These are phyloP conservation scores for Margarornis squamiger DNA, from an alignment of 2,797 vertebrate species.

Conservation along the genomic window DNA sequence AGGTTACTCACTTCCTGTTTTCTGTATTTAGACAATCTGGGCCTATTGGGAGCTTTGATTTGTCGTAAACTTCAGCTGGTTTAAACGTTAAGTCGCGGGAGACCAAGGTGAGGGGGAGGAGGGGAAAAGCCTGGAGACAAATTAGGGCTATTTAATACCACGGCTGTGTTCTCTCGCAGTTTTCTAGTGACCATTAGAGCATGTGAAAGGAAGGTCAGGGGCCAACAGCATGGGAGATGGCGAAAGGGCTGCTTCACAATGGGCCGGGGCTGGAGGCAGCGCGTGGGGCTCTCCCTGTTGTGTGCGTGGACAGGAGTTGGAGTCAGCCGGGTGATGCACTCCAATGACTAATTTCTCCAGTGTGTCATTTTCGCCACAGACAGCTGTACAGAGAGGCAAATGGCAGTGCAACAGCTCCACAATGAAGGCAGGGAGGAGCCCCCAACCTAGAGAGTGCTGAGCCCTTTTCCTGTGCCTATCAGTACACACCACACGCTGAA, in stretches of 20 bases:
- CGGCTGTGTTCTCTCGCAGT: neutral
- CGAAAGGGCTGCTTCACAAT: neutral
- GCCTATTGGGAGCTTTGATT: conserved; percentile 73
- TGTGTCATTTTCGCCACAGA: conserved; percentile 40
- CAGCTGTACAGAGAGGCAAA: neutral
- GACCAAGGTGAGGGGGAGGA: neutral
- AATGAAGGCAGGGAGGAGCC: neutral
- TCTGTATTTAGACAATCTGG: conserved; percentile 75
- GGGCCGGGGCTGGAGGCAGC: neutral
- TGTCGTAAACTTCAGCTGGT: conserved; percentile 65
- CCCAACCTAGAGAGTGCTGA: neutral
- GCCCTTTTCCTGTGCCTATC: conserved; percentile 7
- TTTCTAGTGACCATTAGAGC: conserved; percentile 6
- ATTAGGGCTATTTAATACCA: conserved; percentile 3
- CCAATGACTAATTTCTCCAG: neutral
- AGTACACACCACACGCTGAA: neutral
- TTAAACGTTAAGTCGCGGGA: conserved; percentile 53
- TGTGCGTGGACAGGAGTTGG: neutral
- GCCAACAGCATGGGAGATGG: conserved; percentile 15
- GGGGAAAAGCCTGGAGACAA: conserved; percentile 39
- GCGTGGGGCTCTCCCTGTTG: neutral
- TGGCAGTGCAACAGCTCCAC: neutral
- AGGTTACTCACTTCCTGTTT: conserved; percentile 87
- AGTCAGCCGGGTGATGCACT: neutral
- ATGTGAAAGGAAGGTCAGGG: conserved; percentile 52